These are phyloP conservation scores for Synergus itoensis DNA, from an alignment of 2,888 invertebrate species.

Conservation along the genomic window DNA sequence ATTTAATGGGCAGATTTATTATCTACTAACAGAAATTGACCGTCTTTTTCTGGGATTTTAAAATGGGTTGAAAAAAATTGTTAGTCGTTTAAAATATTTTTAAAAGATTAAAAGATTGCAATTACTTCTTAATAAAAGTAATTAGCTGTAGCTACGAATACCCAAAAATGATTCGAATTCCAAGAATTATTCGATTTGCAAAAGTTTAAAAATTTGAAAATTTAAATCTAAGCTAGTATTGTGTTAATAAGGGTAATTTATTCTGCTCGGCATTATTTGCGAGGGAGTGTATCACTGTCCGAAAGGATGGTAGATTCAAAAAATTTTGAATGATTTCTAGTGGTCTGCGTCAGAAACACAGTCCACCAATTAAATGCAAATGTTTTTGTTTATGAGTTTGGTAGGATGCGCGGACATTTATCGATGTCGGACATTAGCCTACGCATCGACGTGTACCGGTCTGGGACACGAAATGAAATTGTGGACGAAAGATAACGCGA, in stretches of 20 bases:
- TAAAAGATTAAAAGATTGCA: too few relatives aligned
- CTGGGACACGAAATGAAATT: slow-evolving; percentile 64
- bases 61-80: too few relatives aligned
- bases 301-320: neutral
- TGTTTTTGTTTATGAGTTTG: slow-evolving; percentile 75
- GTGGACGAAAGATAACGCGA: slow-evolving; percentile 65
- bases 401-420: slow-evolving; percentile 72
- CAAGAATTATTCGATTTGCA: too few relatives aligned
- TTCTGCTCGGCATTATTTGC: neutral
- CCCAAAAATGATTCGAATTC: too few relatives aligned
- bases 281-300: slow-evolving; percentile 6
- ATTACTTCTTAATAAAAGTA: too few relatives aligned
- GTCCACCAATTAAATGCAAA: slow-evolving; percentile 75
- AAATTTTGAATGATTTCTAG: slow-evolving; percentile 28
- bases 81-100: too few relatives aligned
- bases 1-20: too few relatives aligned
- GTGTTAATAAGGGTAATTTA: neutral
- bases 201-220: neutral
- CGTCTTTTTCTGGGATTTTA: too few relatives aligned
- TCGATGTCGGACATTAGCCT: slow-evolving; percentile 72
- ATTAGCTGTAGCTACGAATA: too few relatives aligned
- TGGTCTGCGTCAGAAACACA: slow-evolving; percentile 52
- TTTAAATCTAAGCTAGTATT: neutral
- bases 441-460: slow-evolving; percentile 67
- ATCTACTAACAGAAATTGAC: too few relatives aligned